Percentiles rank a stretch among this genome's conserved stretches.
Conservation (phyloP, 1,140 invertebrate genomes). For the Popillia japonica region DNA sequence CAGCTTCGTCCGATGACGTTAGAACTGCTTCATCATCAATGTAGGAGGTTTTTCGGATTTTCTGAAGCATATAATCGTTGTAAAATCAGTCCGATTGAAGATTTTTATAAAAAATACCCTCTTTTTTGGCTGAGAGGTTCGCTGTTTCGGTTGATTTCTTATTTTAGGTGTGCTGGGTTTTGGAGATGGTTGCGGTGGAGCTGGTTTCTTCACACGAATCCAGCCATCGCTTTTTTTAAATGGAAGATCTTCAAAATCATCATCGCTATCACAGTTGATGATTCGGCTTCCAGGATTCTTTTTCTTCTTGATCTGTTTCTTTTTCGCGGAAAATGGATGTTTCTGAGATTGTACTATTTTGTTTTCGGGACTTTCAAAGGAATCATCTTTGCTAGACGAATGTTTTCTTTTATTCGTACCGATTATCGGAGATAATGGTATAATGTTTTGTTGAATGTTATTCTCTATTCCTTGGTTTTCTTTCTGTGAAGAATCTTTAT, state of each 20-base stretch:
- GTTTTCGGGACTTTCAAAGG: neutral
- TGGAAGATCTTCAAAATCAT: slow-evolving; percentile 46
- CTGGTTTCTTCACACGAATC: slow-evolving; percentile 10
- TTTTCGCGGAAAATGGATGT: neutral
- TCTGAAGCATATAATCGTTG: neutral
- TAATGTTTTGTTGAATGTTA: neutral
- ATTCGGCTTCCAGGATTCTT: neutral
- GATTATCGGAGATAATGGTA: neutral
- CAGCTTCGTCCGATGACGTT: slow-evolving; percentile 45
- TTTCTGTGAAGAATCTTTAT: neutral
- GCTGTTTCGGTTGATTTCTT: neutral
- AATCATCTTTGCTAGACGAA: neutral
- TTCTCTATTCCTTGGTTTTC: neutral
- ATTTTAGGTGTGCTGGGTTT: neutral
- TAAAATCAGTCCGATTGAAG: neutral
- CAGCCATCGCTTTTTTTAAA: slow-evolving; percentile 20
- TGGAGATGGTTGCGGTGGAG: neutral
- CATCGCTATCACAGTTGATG: slow-evolving; percentile 42
- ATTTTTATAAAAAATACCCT: neutral
- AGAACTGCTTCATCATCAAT: slow-evolving; percentile 28
- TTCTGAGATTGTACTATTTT: neutral
- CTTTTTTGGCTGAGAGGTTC: neutral
- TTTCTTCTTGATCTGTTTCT: neutral
- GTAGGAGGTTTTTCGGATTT: neutral
- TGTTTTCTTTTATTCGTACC: neutral